Base-by-base conservation (phyloP, 2,797 vertebrate species). In the Lepidocolaptes lacrymiger region DNA sequence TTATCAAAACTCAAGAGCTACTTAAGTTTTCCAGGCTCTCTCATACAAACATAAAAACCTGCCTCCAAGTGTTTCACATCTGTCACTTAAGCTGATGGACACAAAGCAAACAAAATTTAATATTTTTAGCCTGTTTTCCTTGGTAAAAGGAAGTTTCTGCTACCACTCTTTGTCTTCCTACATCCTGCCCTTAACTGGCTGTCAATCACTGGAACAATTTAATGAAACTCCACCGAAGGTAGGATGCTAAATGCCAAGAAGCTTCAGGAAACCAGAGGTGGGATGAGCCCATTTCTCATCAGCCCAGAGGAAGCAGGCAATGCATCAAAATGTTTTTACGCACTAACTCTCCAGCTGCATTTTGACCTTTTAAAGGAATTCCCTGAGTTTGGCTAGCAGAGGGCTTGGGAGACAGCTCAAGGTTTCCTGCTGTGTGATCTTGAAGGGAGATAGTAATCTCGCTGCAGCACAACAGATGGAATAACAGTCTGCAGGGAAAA, bases 281-380 rank as follows among this genome's bases (percentile, higher is more conserved):
- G 18, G 55, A 64, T 3, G 1, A 93, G 26, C 36, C n/a, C 12
- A 0, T 72, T 71, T 36, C 34, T 74, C 54, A 34, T 20, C 43
- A 44, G 17, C 2, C 43, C 16, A 1, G 4, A 26, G 10, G 67
- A 94, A 93, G 51, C 2, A 1, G 69, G 14, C 43, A 64, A 18
- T 2, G 3, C 39, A 49, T 10, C 8, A 77, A 77, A 90, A 61
- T 0, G 1, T 52, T 74, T 56, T 3, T 0, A 1, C 9, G 1
- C 2, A 0, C 26, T 24, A 71, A 49, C 9, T 34, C 48, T 74
- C 49, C 94, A 88, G 89, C 54, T 82, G 64, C 43, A 46, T 64
- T 89, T 36, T 92, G 85, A 91, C 82, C 79, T 94, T 84, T 51
- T 23, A 32, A 4, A 37, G 20, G 58, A 68, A 66, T 24, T 51